Conservation (phyloP, 2,113 vertebrate species). For the Symphodus melops region DNA sequence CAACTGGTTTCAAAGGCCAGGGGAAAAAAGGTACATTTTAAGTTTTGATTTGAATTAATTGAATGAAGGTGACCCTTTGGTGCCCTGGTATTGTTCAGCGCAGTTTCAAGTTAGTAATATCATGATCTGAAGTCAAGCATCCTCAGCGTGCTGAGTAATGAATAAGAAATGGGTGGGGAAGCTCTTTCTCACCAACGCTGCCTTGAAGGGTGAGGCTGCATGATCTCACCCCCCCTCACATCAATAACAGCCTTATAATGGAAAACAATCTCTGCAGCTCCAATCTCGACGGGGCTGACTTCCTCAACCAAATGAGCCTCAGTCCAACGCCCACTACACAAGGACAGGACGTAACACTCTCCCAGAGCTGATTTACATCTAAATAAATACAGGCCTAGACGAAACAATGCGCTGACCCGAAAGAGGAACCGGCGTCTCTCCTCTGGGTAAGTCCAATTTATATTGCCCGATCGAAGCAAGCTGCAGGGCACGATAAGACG, state of each 20-base stretch:
- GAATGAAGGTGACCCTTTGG: not conserved
- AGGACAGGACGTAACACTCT: slow-evolving; percentile 92
- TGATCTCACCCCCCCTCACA: slow-evolving; percentile 80
- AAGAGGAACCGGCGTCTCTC: slow-evolving; percentile 85
- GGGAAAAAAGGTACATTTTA: no score
- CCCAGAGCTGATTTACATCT: slow-evolving; percentile 92
- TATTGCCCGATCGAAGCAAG: slow-evolving; percentile 83
- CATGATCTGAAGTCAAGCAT: slow-evolving; percentile 18
- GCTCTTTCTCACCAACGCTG: slow-evolving; percentile 66
- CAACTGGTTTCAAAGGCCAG: no score
- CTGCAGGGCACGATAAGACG: slow-evolving; percentile 81
- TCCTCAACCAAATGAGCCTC: slow-evolving; percentile 82
- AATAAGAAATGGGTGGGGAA: slow-evolving; percentile 54
- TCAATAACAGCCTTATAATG: slow-evolving; percentile 72
- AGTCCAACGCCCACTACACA: slow-evolving; percentile 82
- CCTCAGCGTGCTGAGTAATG: slow-evolving; percentile 59
- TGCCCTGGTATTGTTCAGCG: not conserved
- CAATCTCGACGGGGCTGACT: slow-evolving; percentile 84
- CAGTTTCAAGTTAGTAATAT: slow-evolving; percentile 24
- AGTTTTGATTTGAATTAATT: no score
- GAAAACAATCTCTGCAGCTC: slow-evolving; percentile 83
- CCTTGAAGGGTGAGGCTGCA: slow-evolving; percentile 59
- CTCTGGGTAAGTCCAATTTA: slow-evolving; percentile 79
- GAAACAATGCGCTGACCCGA: slow-evolving; percentile 90
- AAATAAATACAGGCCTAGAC: slow-evolving; percentile 90